Conservation (phyloP, 1,140 invertebrate genomes). For the Platorchestia sp. region DNA sequence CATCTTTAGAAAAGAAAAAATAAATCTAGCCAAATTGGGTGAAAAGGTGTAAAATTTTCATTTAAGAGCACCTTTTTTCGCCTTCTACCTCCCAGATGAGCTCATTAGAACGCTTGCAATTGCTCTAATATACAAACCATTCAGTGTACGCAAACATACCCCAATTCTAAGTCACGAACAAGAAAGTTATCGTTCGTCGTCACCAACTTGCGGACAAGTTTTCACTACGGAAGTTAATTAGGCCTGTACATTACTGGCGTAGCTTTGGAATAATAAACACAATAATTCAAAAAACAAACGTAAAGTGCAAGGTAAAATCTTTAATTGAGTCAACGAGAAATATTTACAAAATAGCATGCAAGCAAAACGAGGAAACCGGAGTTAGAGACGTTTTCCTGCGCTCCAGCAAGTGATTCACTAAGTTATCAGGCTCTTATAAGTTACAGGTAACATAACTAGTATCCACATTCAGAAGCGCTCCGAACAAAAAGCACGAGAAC, state of each 20-base stretch:
- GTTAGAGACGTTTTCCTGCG: background rate
- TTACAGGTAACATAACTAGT: background rate
- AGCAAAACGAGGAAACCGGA: background rate
- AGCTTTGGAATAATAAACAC: conserved; percentile 17
- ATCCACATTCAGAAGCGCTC: background rate
- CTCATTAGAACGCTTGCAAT: background rate
- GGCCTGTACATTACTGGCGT: background rate
- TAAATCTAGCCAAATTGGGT: too few species aligned
- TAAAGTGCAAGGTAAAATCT: conserved; percentile 6
- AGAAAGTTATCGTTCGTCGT: background rate
- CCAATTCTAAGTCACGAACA: background rate
- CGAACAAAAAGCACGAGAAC: background rate
- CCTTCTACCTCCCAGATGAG: background rate
- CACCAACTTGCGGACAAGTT: background rate
- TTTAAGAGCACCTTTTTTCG: background rate
- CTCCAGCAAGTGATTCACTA: background rate
- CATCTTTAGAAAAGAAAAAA: too few species aligned
- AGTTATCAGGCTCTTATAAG: background rate
- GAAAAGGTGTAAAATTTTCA: background rate
- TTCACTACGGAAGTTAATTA: background rate
- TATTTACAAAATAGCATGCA: conserved; percentile 40
- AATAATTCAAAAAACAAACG: background rate
- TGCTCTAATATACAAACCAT: background rate
- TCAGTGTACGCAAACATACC: background rate
- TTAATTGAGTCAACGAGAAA: conserved; percentile 32